These are phyloP conservation scores for Romanogobio albipinnatus DNA, from an alignment of 2,113 vertebrate species.

Conservation along the genomic window DNA sequence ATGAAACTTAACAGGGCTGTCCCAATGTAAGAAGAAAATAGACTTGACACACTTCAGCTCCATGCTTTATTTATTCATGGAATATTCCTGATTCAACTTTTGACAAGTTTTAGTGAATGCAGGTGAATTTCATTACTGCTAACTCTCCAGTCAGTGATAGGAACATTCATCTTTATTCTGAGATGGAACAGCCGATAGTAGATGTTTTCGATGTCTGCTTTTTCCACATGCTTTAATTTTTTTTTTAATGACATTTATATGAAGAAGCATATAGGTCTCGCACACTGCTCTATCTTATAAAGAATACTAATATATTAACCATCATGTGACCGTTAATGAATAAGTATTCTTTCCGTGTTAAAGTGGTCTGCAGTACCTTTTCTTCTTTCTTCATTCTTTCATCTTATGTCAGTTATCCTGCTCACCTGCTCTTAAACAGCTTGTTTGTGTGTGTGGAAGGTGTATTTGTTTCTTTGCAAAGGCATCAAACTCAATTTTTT, in stretches of 20 bases:
- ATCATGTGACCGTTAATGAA: background rate
- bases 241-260: background rate
- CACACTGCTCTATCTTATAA: background rate
- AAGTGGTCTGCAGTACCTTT: background rate
- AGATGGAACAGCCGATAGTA: background rate
- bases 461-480: background rate
- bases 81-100: conserved; percentile 18
- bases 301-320: background rate
- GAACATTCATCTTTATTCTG: background rate
- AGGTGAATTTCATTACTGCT: background rate
- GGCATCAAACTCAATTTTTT: background rate
- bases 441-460: background rate
- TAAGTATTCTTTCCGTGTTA: background rate
- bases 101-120: conserved; percentile 21
- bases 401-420: background rate
- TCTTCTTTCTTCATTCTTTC: background rate
- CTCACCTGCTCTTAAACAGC: background rate
- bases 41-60: background rate
- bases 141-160: background rate
- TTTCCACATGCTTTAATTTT: background rate
- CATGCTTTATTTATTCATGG: background rate
- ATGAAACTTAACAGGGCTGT: background rate
- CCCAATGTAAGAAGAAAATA: conserved; percentile 1
- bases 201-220: background rate
- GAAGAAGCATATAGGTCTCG: background rate